Percentiles rank a stretch among this genome's conserved stretches.
These are phyloP conservation scores for Apus apus DNA, from an alignment of 2,113 vertebrate species.

Conservation along the genomic window DNA sequence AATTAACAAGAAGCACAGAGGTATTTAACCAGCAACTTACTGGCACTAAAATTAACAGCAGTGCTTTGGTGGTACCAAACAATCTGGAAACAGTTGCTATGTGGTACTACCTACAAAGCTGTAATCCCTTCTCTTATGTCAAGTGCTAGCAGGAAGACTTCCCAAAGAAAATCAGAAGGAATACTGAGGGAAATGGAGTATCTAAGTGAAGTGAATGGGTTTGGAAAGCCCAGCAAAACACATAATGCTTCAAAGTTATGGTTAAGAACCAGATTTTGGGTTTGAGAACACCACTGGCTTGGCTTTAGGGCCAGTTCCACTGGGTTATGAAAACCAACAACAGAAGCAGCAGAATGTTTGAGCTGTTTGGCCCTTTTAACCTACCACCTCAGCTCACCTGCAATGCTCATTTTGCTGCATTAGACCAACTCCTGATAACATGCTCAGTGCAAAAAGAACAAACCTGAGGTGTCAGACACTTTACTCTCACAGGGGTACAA, in stretches of 20 bases:
- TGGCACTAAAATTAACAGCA: neutral
- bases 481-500: neutral
- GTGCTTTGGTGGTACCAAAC: neutral
- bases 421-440: neutral
- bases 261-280: neutral
- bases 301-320: neutral
- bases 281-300: neutral
- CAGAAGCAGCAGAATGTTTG: neutral
- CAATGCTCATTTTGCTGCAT: rapidly evolving
- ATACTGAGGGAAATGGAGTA: neutral
- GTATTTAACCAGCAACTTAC: neutral
- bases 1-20: neutral
- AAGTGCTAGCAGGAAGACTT: neutral
- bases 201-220: neutral
- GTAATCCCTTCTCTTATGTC: neutral
- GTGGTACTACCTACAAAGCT: neutral
- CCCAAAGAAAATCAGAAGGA: neutral
- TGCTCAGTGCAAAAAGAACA: neutral
- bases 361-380: too few relatives aligned
- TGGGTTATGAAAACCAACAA: neutral
- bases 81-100: neutral
- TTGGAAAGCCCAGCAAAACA: neutral
- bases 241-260: neutral
- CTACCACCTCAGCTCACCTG: neutral
- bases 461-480: neutral